Percentiles rank a stretch among this genome's conserved stretches.
These are phyloP conservation scores for Cliona cf. orientalis DNA, from an alignment of 37 sponge, comb jelly and placozoan species.

Conservation along the genomic window DNA sequence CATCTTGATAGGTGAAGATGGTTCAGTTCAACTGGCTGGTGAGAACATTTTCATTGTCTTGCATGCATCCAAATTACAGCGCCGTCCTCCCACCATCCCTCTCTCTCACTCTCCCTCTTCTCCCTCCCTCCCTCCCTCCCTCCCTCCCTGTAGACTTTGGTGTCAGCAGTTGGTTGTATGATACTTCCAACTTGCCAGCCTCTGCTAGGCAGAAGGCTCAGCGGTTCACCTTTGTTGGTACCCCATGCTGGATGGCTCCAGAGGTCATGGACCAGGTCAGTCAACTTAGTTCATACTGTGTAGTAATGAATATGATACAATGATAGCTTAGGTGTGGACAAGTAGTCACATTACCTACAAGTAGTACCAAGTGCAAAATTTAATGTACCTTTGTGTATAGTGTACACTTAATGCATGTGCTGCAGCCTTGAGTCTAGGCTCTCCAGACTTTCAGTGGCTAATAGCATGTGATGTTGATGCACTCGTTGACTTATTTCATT, in stretches of 20 bases:
- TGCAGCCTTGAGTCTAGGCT: too few species aligned
- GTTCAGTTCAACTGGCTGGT: slow-evolving; percentile 90
- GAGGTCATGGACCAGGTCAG: slow-evolving; percentile 97
- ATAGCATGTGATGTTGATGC: too few species aligned
- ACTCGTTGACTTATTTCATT: too few species aligned
- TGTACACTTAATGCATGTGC: too few species aligned
- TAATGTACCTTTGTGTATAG: neutral
- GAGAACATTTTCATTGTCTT: neutral
- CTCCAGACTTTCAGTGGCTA: too few species aligned
- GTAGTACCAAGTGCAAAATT: neutral
- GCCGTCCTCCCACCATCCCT: neutral
- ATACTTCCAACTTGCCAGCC: slow-evolving; percentile 19
- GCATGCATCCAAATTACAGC: neutral
- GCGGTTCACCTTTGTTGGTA: slow-evolving; percentile 95
- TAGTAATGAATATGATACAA: too few species aligned
- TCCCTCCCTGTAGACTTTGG: slow-evolving; percentile 84
- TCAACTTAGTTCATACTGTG: too few species aligned
- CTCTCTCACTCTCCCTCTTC: neutral
- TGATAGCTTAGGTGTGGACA: too few species aligned
- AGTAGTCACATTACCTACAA: too few species aligned
- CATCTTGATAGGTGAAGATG: slow-evolving; percentile 91
- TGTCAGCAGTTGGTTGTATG: slow-evolving; percentile 85
- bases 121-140: neutral
- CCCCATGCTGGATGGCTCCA: slow-evolving; percentile 99
- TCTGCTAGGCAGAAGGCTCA: slow-evolving; percentile 40